phyloP scores from a whole-genome alignment of 2,113 vertebrate species.

The Butorides virescens region DNA sequence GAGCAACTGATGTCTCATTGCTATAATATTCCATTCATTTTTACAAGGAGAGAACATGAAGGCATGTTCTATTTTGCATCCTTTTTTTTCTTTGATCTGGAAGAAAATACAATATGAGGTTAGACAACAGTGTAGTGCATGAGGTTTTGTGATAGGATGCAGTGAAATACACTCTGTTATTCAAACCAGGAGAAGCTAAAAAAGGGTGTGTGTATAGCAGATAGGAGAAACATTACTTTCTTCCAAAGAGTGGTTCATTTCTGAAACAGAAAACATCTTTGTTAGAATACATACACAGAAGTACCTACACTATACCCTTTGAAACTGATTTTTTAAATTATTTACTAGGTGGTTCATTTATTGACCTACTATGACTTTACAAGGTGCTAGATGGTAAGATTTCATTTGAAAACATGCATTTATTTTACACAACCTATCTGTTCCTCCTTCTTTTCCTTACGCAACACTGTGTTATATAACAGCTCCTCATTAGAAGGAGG shows the following conservation, averaged over 20 bases:
- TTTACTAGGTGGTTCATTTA: background rate
- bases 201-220: background rate
- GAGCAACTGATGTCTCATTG: background rate
- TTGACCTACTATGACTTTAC: slow-evolving; percentile 4
- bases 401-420: background rate
- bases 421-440: background rate
- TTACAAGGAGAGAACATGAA: background rate
- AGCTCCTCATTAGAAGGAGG: background rate
- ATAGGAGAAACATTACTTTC: background rate
- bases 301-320: background rate
- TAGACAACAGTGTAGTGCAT: background rate
- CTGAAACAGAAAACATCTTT: background rate
- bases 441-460: background rate
- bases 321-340: background rate
- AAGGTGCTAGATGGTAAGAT: background rate
- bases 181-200: background rate
- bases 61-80: background rate
- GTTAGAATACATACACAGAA: background rate
- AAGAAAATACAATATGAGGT: background rate
- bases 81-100: background rate
- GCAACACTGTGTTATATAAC: background rate
- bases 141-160: background rate
- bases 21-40: background rate
- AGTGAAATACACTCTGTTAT: background rate
- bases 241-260: background rate